Conservation (phyloP, 2,113 vertebrate species). For the Varanus komodoensis region DNA sequence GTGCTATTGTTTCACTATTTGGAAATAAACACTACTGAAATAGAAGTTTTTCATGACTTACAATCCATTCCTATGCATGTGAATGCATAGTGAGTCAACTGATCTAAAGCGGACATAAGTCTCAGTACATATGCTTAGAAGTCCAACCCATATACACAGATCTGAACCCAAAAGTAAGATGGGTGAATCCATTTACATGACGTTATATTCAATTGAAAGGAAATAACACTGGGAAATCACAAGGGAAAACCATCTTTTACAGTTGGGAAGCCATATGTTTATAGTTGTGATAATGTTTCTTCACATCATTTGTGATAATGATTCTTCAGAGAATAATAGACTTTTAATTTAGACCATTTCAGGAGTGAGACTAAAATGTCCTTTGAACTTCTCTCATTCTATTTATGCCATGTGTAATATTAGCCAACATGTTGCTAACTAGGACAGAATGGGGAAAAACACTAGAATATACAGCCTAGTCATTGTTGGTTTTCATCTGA, state of each 20-base stretch:
- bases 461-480: background rate
- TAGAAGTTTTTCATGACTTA: conserved; percentile 25
- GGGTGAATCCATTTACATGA: conserved; percentile 21
- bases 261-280: background rate
- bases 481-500: background rate
- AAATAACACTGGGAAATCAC: conserved; percentile 22
- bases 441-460: conserved; percentile 10
- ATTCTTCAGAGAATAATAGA: conserved; percentile 1
- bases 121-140: background rate
- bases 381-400: background rate
- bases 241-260: background rate
- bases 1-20: conserved; percentile 68
- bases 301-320: conserved; percentile 3
- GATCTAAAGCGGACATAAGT: background rate
- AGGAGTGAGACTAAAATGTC: background rate
- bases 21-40: conserved; percentile 42
- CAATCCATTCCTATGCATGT: background rate
- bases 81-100: background rate
- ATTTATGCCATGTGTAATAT: background rate
- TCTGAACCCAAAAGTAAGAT: background rate
- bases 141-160: conserved; percentile 31
- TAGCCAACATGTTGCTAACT: background rate
- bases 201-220: conserved; percentile 16
- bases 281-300: conserved; percentile 24
- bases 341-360: conserved; percentile 23